A percentile compares a stretch with the other conserved stretches of the same genome.
These are phyloP conservation scores for Sardinella longiceps DNA, from an alignment of 2,797 vertebrate species.

Conservation along the genomic window DNA sequence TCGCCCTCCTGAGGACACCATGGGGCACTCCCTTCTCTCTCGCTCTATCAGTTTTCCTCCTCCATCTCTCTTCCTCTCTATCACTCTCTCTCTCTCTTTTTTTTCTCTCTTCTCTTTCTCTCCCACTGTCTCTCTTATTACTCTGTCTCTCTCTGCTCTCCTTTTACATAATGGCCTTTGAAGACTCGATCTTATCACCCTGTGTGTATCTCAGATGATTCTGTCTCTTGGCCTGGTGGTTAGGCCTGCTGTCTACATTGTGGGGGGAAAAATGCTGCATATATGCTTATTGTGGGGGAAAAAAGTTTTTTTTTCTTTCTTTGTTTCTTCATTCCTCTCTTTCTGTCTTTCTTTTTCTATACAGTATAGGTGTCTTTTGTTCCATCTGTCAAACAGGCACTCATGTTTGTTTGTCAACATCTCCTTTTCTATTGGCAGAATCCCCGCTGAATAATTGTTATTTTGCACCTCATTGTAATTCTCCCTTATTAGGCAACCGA, in stretches of 20 bases:
- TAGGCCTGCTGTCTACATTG: background rate
- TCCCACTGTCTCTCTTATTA: slow-evolving; percentile 34
- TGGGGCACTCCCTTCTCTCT: background rate
- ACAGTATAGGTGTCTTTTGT: background rate
- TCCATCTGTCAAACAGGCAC: background rate
- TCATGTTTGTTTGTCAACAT: background rate
- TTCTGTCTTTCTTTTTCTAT: background rate
- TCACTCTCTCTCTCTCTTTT: slow-evolving; percentile 10
- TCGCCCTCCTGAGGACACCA: slow-evolving; percentile 12
- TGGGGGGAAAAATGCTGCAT: background rate
- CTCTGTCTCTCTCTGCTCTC: slow-evolving; percentile 45
- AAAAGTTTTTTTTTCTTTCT: background rate
- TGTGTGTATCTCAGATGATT: background rate
- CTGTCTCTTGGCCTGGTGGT: background rate
- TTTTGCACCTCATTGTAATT: background rate
- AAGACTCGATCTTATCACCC: background rate
- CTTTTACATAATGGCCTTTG: background rate
- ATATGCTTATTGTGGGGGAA: too few species aligned
- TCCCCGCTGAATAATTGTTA: background rate
- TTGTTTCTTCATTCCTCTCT: background rate
- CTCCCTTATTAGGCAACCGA: background rate
- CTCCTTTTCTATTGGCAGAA: background rate
- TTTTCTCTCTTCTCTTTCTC: slow-evolving; percentile 32
- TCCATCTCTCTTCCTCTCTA: slow-evolving; percentile 32
- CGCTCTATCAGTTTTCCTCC: too few species aligned